These are phyloP conservation scores for Drosophila oshimai DNA, from an alignment of 1,140 invertebrate genomes.

Conservation along the genomic window DNA sequence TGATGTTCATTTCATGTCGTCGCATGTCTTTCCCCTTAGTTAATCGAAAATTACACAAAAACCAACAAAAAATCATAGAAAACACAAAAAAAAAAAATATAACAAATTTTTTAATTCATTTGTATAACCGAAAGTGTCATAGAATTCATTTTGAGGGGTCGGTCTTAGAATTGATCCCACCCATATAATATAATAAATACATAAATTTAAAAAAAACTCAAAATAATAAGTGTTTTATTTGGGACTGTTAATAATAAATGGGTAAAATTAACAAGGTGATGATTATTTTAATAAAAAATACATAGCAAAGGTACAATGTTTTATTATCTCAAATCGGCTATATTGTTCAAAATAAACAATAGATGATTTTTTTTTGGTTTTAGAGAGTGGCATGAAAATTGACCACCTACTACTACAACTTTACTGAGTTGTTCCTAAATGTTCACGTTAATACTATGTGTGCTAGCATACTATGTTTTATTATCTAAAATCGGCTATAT, in stretches of 20 bases:
- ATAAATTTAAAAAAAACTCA: conserved; percentile 19
- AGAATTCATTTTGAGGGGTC: conserved; percentile 33
- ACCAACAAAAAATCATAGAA: not conserved
- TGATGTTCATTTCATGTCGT: conserved; percentile 21
- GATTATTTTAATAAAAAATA: not conserved
- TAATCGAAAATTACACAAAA: conserved; percentile 21
- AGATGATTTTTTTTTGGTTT: too few relatives aligned
- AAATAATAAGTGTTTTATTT: not conserved
- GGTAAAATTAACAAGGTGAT: too few relatives aligned
- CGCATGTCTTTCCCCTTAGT: conserved; percentile 37
- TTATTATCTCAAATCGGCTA: too few relatives aligned
- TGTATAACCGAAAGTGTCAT: conserved; percentile 44
- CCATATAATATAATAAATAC: conserved; percentile 38
- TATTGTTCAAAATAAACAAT: too few relatives aligned
- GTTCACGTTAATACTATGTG: too few relatives aligned
- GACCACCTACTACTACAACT: too few relatives aligned
- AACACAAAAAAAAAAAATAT: conserved; percentile 6
- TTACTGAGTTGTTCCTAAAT: too few relatives aligned
- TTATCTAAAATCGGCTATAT: too few relatives aligned
- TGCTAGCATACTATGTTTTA: too few relatives aligned
- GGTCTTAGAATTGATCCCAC: conserved; percentile 9
- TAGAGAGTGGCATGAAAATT: too few relatives aligned
- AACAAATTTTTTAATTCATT: conserved; percentile 30
- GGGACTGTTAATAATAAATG: too few relatives aligned
- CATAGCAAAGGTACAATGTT: too few relatives aligned